Evolutionary conservation across 1,140 invertebrate species (phyloP), one percentile per base, ranked within the genome.

Genomic region (Drosophila subpulchrella): DNA sequence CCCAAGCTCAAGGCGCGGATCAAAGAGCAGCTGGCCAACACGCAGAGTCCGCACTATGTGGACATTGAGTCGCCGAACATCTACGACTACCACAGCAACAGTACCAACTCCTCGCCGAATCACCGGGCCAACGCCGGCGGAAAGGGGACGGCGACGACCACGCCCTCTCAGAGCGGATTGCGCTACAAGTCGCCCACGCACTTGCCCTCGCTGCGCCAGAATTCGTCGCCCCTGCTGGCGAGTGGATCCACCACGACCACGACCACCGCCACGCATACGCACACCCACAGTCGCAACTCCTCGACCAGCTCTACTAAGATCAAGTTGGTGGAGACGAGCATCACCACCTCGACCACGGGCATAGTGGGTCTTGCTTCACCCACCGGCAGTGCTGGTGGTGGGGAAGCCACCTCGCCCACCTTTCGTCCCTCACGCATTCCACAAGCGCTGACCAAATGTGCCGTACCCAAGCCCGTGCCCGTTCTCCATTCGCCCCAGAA

Each of bases 1-100:
- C 96, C 96, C 56, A 95, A 95, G 81, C 95, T 97, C 89, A 97
- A 97, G 93, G 96, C 95, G 54, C 95, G 95, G 82, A 96, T 97
- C 58, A 94, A 95, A 75, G 94, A 96, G 63, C 95, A 97, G 88
- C 92, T 97, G 70, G 95, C 95, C 24, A 94, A 95, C 75, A 93
- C 85, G 48, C 86, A 81, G 62, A 92, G 91, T 85, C 82, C 81
- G 17, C 91, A 92, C 78, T 90, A 93, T 76, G 85, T 91, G 59
- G 89, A 92, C 67, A 89, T 91, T 71, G 92, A 93, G 83, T 93
- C 92, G 81, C 81, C 81, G 44, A 91, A 92, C 63, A 92, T 92
- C 36, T 92, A 90, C 63, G 91, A 92, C 70, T 91, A 92, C 38
- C 86, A 82, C 54, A 78, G 76, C 75, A 75, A 75, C 17, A 88